A percentile compares a stretch with the other conserved stretches of the same genome.
phyloP scores from a whole-genome alignment of 2,888 invertebrate species.

The Ornithoptera priamus region DNA sequence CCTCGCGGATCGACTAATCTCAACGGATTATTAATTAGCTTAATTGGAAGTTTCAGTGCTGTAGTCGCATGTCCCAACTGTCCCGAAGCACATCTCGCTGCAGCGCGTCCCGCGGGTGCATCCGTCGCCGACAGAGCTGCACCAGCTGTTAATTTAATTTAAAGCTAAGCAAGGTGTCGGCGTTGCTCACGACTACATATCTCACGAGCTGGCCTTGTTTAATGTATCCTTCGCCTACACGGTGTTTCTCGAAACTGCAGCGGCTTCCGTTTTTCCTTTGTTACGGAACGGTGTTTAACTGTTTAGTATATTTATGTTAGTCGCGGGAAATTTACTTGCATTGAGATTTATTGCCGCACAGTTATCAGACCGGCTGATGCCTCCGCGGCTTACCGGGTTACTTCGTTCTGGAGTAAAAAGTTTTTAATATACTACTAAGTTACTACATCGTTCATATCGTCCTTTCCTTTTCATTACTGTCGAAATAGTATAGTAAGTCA shows the following conservation, averaged over 20 bases:
- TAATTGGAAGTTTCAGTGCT: too few relatives aligned
- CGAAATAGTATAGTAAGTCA: too few relatives aligned
- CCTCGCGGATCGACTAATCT: too few relatives aligned
- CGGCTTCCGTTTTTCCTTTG: neutral
- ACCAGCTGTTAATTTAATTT: conserved; percentile 25
- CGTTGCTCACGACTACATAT: conserved; percentile 11
- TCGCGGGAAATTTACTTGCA: neutral
- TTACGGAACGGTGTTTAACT: neutral
- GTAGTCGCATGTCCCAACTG: too few relatives aligned
- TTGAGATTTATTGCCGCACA: neutral
- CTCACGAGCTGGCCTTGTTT: conserved; percentile 7
- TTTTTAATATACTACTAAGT: too few relatives aligned
- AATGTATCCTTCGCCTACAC: conserved; percentile 2
- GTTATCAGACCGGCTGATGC: neutral
- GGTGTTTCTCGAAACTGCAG: conserved; percentile 11
- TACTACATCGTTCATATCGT: too few relatives aligned
- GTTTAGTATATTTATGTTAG: neutral
- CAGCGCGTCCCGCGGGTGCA: too few relatives aligned
- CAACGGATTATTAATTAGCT: too few relatives aligned
- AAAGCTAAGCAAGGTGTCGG: conserved; percentile 17
- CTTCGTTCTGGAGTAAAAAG: too few relatives aligned
- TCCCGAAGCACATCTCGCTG: too few relatives aligned
- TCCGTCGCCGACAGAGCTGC: neutral
- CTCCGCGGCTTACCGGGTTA: too few relatives aligned
- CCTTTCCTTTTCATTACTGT: too few relatives aligned